These are phyloP conservation scores for Agrilus planipennis DNA, from an alignment of 1,140 invertebrate genomes.

Conservation along the genomic window DNA sequence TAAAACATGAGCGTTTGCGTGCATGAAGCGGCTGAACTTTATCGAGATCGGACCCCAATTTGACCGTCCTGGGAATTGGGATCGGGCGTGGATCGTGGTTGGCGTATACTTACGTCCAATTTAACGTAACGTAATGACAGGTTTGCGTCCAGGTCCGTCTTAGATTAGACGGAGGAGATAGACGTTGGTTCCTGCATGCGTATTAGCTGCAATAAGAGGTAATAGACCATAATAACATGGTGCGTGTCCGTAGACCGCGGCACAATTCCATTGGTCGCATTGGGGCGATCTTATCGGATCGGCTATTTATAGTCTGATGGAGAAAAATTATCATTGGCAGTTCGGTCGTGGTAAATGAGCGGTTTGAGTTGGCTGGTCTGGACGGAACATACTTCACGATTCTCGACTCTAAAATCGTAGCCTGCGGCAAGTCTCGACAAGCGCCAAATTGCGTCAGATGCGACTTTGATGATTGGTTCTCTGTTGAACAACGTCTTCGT, in stretches of 20 bases:
- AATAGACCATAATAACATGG: conserved; percentile 32
- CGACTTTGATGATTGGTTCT: conserved; percentile 27
- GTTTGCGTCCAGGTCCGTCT: conserved; percentile 17
- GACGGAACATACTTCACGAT: conserved; percentile 7
- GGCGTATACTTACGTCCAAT: too few species aligned
- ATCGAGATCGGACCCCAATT: too few species aligned
- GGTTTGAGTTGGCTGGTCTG: conserved; percentile 15
- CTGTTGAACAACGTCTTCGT: too few species aligned
- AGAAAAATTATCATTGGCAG: conserved; percentile 31
- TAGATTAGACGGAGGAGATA: conserved; percentile 22
- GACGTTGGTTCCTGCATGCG: conserved; percentile 22
- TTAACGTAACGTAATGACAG: conserved; percentile 26
- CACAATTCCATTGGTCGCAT: conserved; percentile 24
- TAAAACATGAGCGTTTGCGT: too few species aligned
- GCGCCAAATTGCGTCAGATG: conserved; percentile 28
- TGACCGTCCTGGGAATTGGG: too few species aligned
- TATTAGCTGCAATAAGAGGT: conserved; percentile 34
- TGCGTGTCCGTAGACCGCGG: conserved; percentile 23
- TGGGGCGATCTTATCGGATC: conserved; percentile 27
- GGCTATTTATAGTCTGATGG: conserved; percentile 30
- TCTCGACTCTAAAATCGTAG: conserved; percentile 27
- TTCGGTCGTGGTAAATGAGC: conserved; percentile 20
- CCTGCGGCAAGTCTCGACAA: conserved; percentile 15
- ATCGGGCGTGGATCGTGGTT: too few species aligned
- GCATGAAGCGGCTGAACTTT: too few species aligned